Percentiles rank a stretch among this genome's conserved stretches.
Evolutionary conservation across 2,797 vertebrate species (phyloP).

Genomic region (Crocodylus rhombifer): DNA sequence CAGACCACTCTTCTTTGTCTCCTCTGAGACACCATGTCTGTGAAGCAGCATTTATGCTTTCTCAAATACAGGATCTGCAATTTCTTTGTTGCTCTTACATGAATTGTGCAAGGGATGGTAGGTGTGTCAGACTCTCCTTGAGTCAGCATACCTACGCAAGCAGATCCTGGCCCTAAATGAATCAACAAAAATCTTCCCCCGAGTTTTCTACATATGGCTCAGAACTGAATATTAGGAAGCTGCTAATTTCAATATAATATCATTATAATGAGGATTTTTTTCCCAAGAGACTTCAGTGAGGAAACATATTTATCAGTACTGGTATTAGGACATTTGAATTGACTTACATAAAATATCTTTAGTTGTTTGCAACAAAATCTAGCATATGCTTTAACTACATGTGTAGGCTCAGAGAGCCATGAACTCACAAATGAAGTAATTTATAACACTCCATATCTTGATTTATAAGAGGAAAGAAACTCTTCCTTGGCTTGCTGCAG

Average conservation of each 20-base stretch:
- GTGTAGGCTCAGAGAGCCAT: neutral
- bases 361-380: neutral
- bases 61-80: neutral
- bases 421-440: neutral
- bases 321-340: neutral
- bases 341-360: neutral
- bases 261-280: neutral
- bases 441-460: neutral
- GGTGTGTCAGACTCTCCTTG: neutral
- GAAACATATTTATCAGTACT: neutral
- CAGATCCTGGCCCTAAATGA: conserved; percentile 31
- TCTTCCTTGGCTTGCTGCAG: conserved; percentile 20
- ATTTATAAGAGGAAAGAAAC: neutral
- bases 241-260: conserved; percentile 3
- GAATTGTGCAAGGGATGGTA: conserved; percentile 3
- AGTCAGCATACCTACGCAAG: neutral
- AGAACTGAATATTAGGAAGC: neutral
- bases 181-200: neutral
- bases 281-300: neutral
- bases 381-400: neutral
- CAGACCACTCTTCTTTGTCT: neutral
- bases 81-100: neutral
- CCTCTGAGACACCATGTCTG: neutral
- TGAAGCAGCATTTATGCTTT: neutral
- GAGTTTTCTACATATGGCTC: neutral